Conservation (phyloP, 2,888 invertebrate species). For the Apodemia mormo region DNA sequence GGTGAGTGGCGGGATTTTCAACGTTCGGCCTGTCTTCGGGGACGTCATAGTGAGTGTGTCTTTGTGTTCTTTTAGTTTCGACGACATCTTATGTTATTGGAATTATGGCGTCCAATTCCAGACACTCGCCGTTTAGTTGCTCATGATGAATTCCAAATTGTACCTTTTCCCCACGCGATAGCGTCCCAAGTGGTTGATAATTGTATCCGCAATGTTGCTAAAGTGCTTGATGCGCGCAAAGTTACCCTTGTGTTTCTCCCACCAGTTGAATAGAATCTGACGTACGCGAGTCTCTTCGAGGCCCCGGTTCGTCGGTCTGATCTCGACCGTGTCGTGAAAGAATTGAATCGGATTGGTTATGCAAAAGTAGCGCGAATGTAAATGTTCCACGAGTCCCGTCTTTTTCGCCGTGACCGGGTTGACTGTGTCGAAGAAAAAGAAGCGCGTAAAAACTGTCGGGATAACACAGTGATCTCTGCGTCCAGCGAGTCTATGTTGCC, state of each 20-base stretch:
- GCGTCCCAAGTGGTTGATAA: too few relatives aligned
- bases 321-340: neutral
- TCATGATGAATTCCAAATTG: slow-evolving; percentile 8
- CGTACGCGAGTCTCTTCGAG: too few relatives aligned
- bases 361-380: slow-evolving; percentile 17
- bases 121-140: neutral
- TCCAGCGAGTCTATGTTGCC: slow-evolving; percentile 11
- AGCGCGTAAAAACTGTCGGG: slow-evolving; percentile 19
- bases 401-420: slow-evolving; percentile 11
- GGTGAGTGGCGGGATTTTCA: neutral
- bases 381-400: slow-evolving; percentile 17
- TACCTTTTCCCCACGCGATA: too few relatives aligned
- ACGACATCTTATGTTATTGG: too few relatives aligned
- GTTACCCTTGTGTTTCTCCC: too few relatives aligned
- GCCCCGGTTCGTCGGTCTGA: too few relatives aligned
- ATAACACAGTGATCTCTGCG: slow-evolving; percentile 14
- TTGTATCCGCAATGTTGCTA: too few relatives aligned
- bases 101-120: too few relatives aligned
- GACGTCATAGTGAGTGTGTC: neutral
- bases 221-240: too few relatives aligned
- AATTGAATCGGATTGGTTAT: slow-evolving; percentile 19
- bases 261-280: too few relatives aligned
- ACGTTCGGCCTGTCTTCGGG: neutral
- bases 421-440: slow-evolving; percentile 12
- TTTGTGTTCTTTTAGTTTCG: neutral